These are phyloP conservation scores for Sinotaia quadrata DNA, from an alignment of 2,888 invertebrate genomes.

Conservation along the genomic window DNA sequence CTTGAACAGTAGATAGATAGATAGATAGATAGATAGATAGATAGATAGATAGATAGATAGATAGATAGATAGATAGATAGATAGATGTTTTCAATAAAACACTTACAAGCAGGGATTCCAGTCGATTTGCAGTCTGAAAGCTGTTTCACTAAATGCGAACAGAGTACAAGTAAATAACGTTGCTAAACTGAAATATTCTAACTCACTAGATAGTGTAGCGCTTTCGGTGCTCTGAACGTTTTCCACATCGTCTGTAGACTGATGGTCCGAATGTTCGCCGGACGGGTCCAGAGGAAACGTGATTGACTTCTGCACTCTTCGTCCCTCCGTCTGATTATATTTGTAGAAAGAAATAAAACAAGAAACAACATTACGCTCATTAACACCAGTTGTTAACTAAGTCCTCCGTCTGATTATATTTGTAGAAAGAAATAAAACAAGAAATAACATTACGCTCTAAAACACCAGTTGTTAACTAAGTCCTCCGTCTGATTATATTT, in stretches of 20 bases:
- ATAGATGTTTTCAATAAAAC: no score
- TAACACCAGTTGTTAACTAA: no score
- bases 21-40: neutral
- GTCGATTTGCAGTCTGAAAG: neutral
- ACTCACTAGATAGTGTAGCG: conserved; percentile 33
- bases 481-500: no score
- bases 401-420: no score
- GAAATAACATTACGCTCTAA: no score
- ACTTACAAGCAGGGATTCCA: neutral
- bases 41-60: neutral
- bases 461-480: no score
- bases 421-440: no score
- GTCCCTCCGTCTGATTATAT: conserved; percentile 39
- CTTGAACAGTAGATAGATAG: no score
- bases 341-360: no score
- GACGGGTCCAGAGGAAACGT: conserved; percentile 41
- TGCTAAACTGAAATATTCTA: neutral
- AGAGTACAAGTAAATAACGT: neutral
- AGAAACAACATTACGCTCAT: no score
- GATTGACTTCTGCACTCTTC: conserved; percentile 32
- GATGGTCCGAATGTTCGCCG: conserved; percentile 30
- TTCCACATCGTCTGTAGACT: neutral
- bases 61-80: no score
- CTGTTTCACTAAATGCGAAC: neutral
- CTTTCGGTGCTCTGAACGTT: neutral